phyloP scores from a whole-genome alignment of 2,113 vertebrate genomes.

The Sinosuthora webbiana region DNA sequence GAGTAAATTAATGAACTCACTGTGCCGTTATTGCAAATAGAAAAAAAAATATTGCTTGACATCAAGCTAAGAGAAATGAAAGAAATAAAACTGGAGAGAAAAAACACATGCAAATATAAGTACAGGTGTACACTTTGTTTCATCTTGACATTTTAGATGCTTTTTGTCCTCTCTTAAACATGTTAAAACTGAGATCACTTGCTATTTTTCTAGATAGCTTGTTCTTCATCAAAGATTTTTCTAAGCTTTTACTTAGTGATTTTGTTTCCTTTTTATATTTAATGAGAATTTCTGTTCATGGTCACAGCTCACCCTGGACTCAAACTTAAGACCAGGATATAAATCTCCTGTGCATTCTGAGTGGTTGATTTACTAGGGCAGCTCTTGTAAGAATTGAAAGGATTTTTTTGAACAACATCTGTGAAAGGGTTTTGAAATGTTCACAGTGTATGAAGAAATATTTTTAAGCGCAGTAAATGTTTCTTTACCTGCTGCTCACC shows the following conservation, averaged over 20 bases:
- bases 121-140: slow-evolving; percentile 19
- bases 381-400: neutral
- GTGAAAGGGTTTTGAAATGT: neutral
- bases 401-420: neutral
- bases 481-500: neutral
- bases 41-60: slow-evolving; percentile 38
- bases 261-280: slow-evolving; percentile 30
- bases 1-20: slow-evolving; percentile 58
- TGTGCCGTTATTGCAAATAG: slow-evolving; percentile 10
- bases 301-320: neutral
- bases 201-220: slow-evolving; percentile 4
- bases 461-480: neutral
- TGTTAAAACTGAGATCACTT: slow-evolving; percentile 42
- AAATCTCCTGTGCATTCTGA: neutral
- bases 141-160: slow-evolving; percentile 25
- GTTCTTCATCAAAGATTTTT: slow-evolving; percentile 12
- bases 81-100: slow-evolving; percentile 11
- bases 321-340: slow-evolving; percentile 4
- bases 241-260: neutral
- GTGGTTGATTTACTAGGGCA: neutral
- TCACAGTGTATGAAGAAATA: neutral
- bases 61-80: slow-evolving; percentile 46
- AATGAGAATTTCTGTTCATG: neutral
- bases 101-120: slow-evolving; percentile 24
- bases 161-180: slow-evolving; percentile 24